Evolutionary conservation across 2,797 vertebrate genomes (phyloP), one percentile per base, ranked within the genome.

Genomic region (Chaetophractus vellerosus): DNA sequence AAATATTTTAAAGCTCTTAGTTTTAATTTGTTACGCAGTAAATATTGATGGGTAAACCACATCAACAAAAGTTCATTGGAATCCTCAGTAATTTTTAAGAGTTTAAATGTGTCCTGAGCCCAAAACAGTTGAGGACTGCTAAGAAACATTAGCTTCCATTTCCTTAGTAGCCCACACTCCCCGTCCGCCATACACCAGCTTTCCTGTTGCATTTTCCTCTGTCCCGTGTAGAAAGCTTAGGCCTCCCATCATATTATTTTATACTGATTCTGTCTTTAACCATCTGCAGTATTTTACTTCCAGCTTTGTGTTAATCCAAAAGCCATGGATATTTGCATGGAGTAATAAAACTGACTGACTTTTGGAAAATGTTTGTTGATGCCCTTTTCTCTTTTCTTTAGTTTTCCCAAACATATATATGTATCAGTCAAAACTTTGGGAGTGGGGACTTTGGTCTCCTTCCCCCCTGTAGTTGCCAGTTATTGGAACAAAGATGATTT

Each of bases 401-500:
- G 7, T 59, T 69, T 83, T 52, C 41, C 26, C 48, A 68, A 66
- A 48, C 38, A 21, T 14, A 48, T 38, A 21, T 41, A 38, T 24
- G n/a, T n/a, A n/a, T n/a, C 52, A 69, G 66, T n/a, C 55, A 45
- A 94, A 72, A 12, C 50, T 79, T 24, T 16, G 38, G 9, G 31
- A 8, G 4, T 19, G 5, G 23, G 15, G 66, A 11, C 21, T 41
- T 48, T 78, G 31, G 24, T 55, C 5, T 64, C 36, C 24, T 84
- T 23, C 33, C 69, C 41, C 64, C 63, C 31, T 74, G 7, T 10
- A 52, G 71, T 64, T 80, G 93, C 61, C 61, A 61, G n/a, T 41
- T 84, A 82, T 48, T 88, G 61, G 38, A 83, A 89, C 69, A 69
- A 89, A 72, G 12, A 10, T 76, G 16, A 59, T 76, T 69, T 69